Conservation (phyloP, 2,888 invertebrate genomes). For the Crioceris asparagi region DNA sequence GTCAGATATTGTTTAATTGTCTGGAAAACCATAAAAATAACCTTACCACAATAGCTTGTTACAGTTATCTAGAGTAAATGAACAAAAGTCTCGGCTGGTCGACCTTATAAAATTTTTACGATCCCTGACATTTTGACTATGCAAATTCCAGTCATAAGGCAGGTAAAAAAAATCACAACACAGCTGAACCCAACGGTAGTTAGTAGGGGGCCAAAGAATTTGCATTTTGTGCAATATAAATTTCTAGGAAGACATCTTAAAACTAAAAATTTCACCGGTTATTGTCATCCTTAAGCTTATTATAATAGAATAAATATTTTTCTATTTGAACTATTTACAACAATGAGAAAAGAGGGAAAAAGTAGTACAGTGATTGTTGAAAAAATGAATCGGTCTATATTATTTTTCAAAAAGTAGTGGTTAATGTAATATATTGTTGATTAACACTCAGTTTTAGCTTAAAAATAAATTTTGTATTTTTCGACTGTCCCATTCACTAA, state of each 20-base stretch:
- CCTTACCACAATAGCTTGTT: constrained; percentile 11
- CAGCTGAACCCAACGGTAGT: constrained; percentile 11
- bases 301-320: constrained; percentile 1
- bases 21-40: constrained; percentile 9
- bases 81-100: constrained; percentile 8
- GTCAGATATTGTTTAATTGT: constrained; percentile 8
- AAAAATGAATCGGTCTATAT: too few relatives aligned
- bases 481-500: not conserved
- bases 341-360: too few relatives aligned
- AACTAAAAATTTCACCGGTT: constrained; percentile 13
- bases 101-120: constrained; percentile 9
- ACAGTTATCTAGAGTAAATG: constrained; percentile 16
- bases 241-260: constrained; percentile 13
- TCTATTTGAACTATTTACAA: not conserved
- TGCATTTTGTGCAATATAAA: constrained; percentile 17
- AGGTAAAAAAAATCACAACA: constrained; percentile 12
- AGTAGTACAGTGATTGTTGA: too few relatives aligned
- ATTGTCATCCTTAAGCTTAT: constrained; percentile 11
- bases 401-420: too few relatives aligned
- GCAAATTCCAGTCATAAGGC: constrained; percentile 14
- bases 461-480: constrained; percentile 7
- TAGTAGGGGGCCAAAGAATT: constrained; percentile 9
- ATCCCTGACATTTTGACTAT: constrained; percentile 9
- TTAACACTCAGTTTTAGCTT: too few relatives aligned
- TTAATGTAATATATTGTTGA: too few relatives aligned